Evolutionary conservation across 2,888 invertebrate genomes (phyloP), one percentile per base, ranked within the genome.

Genomic region (Acleris sparsana): DNA sequence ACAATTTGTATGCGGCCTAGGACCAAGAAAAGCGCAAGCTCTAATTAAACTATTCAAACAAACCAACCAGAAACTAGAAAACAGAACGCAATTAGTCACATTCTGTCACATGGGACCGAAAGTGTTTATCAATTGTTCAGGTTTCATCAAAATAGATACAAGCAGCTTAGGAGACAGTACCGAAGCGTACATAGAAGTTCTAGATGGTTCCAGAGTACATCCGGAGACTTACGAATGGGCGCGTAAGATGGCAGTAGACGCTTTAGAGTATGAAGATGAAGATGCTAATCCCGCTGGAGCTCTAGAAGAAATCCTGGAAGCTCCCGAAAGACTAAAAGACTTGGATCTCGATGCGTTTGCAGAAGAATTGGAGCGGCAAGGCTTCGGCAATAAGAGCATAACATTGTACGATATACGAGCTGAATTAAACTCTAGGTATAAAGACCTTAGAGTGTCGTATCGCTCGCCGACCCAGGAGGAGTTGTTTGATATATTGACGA

Each of bases 201-300:
- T 99, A 61, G 99, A 99, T 82, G 99, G 99, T 0, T 99, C 99
- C 0, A 94, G 99, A 75, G 99, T 99, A 0, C 99, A 99, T 91
- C 99, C 99, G 0, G 99, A 99, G 92, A 98, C 99, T 0, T 99
- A 99, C 85, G 99, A 99, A 82, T 99, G 99, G 99, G 99, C 99
- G 0, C 93, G 99, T 49, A 99, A 99, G 91, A 99, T 99, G 99
- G 99, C 99, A 0, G 99, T 99, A 0, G 99, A 99, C 87, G 99
- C 99, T 1, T 91, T 99, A 55, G 99, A 99, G 78, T 99, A 99
- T 77, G 99, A 99, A 80, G 99, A 99, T 79, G 98, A 98, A 82
- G 98, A 98, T 74, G 97, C 97, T 0, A 98, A 99, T 88, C 99
- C 99, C 0, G 99, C 99, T 0, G 98, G 98, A 0, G 99, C 99